Evolutionary conservation across 2,113 vertebrate species (phyloP).

Genomic region (Pagrus major): DNA sequence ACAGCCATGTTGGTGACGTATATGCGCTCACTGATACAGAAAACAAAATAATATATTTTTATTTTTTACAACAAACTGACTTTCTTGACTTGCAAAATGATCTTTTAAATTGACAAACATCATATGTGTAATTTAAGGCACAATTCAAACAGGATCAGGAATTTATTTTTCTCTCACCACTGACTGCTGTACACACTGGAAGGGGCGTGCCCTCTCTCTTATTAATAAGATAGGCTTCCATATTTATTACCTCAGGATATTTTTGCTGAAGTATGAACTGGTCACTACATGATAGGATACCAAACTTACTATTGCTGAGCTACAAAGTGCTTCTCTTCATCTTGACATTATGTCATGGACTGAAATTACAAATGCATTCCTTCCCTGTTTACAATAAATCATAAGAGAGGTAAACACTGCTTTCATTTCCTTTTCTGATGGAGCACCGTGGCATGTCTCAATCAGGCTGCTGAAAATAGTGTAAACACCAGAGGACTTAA

Average conservation of each 20-base stretch:
- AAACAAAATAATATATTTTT: too few relatives aligned
- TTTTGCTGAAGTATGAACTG: neutral
- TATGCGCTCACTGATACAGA: too few relatives aligned
- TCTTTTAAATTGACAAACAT: too few relatives aligned
- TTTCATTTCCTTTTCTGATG: neutral
- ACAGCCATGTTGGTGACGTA: too few relatives aligned
- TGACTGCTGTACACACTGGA: too few relatives aligned
- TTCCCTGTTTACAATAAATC: neutral
- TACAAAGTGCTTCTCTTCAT: neutral
- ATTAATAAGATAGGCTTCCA: neutral
- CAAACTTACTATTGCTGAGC: neutral
- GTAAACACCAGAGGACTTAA: conserved; percentile 12
- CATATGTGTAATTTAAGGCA: too few relatives aligned
- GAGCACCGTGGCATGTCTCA: neutral
- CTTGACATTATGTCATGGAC: neutral
- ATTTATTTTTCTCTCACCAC: too few relatives aligned
- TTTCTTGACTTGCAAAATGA: too few relatives aligned
- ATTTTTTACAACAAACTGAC: too few relatives aligned
- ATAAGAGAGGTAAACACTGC: neutral
- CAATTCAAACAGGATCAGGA: too few relatives aligned
- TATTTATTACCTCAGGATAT: neutral
- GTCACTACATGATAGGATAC: neutral
- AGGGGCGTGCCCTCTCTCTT: too few relatives aligned
- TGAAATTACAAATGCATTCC: neutral
- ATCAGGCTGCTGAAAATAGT: neutral